phyloP scores from a whole-genome alignment of 1,140 invertebrate genomes.

The Akabosia matsudoensis region DNA sequence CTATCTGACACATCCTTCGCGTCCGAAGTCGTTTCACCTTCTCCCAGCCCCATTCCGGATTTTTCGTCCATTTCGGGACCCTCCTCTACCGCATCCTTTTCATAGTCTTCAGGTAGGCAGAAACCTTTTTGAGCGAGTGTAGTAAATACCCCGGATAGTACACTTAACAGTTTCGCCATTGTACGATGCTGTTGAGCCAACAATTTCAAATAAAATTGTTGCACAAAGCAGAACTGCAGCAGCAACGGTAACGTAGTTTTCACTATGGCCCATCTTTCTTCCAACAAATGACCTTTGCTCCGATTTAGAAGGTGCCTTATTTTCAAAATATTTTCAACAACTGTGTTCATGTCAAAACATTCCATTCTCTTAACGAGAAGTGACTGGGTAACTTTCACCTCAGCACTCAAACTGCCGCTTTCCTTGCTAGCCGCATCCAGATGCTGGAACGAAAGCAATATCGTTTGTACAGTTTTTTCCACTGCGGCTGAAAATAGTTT shows the following conservation, averaged over 20 bases:
- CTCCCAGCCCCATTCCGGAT: slow-evolving; percentile 73
- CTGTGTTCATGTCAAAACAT: slow-evolving; percentile 24
- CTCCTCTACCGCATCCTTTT: slow-evolving; percentile 57
- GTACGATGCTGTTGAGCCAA: slow-evolving; percentile 71
- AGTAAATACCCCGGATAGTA: slow-evolving; percentile 78
- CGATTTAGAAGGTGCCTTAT: slow-evolving; percentile 18
- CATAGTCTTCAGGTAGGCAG: slow-evolving; percentile 78
- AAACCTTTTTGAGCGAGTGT: slow-evolving; percentile 87
- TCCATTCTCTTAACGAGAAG: not conserved
- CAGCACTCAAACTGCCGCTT: not conserved
- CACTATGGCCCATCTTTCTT: not conserved
- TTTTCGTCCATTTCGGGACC: slow-evolving; percentile 57
- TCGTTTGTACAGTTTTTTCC: slow-evolving; percentile 24
- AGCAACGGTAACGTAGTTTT: slow-evolving; percentile 64
- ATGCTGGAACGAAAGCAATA: slow-evolving; percentile 38
- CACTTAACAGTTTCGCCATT: slow-evolving; percentile 76
- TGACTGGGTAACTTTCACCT: not conserved
- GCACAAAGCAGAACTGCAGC: slow-evolving; percentile 69
- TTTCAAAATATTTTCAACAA: not conserved
- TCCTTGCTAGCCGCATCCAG: slow-evolving; percentile 17
- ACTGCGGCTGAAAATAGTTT: not conserved
- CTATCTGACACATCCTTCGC: slow-evolving; percentile 90
- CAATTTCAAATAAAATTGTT: slow-evolving; percentile 73
- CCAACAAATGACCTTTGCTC: not conserved
- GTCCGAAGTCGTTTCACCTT: slow-evolving; percentile 70